Evolutionary conservation across 2,113 vertebrate species (phyloP).

Genomic region (Theristicus caerulescens): DNA sequence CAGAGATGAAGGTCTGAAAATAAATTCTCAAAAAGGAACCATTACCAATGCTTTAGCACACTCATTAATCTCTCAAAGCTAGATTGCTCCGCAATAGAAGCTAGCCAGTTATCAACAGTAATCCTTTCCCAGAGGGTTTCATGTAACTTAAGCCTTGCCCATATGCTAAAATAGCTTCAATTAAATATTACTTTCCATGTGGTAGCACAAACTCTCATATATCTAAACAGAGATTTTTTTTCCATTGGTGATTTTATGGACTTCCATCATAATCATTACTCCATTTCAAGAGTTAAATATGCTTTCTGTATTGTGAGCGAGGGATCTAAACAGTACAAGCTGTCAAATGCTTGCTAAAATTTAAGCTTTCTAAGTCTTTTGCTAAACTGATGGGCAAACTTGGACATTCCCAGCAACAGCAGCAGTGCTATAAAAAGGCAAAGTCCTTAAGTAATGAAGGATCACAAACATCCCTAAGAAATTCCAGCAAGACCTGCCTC

Average conservation of each 20-base stretch:
- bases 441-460: not conserved
- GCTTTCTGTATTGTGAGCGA: not conserved
- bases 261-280: not conserved
- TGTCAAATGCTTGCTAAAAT: not conserved
- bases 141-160: not conserved
- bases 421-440: not conserved
- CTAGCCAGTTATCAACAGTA: not conserved
- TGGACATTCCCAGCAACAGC: not conserved
- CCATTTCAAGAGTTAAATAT: not conserved
- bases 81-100: not conserved
- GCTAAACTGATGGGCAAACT: not conserved
- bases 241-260: not conserved
- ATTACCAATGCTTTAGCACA: not conserved
- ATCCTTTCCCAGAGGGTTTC: not conserved
- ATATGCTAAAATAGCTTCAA: not conserved
- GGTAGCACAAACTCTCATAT: not conserved
- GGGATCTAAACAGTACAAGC: not conserved
- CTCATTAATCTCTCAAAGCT: conserved; percentile 2
- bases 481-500: not conserved
- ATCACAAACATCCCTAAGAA: not conserved
- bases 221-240: not conserved
- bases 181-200: not conserved
- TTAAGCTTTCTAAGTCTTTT: not conserved
- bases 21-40: not conserved
- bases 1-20: conserved; percentile 23